phyloP scores from a whole-genome alignment of 1,140 invertebrate genomes.

The Brachionus rotundiformis region DNA sequence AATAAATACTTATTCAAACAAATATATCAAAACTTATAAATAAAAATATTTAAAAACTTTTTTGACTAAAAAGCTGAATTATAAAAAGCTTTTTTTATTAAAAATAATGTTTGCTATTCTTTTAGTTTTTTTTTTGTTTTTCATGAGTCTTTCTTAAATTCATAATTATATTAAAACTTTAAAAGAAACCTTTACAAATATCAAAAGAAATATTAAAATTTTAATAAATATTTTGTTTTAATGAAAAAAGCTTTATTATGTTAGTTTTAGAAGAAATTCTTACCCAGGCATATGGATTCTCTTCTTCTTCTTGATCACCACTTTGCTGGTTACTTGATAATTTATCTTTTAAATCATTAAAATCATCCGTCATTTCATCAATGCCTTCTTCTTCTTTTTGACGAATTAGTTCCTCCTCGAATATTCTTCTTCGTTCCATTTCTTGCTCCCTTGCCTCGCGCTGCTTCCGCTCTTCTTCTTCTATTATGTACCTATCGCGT shows the following conservation, averaged over 20 bases:
- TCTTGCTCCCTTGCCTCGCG: background rate
- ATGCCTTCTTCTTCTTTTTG: background rate
- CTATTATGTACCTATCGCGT: constrained; percentile 17
- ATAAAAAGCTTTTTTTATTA: too few relatives aligned
- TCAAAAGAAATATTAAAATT: background rate
- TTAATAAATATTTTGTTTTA: background rate
- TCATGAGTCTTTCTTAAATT: too few relatives aligned
- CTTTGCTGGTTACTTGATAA: background rate
- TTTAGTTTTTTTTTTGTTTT: too few relatives aligned
- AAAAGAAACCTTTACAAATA: too few relatives aligned
- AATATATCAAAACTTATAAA: too few relatives aligned
- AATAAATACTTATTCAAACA: too few relatives aligned
- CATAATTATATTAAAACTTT: too few relatives aligned
- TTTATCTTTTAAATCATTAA: background rate
- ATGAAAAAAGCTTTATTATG: background rate
- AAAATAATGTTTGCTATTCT: too few relatives aligned
- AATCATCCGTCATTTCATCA: background rate
- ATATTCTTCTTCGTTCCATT: background rate
- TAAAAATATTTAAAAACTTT: too few relatives aligned
- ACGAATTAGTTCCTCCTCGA: background rate
- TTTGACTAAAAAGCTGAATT: too few relatives aligned
- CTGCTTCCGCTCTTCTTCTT: background rate
- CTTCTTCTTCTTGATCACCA: background rate
- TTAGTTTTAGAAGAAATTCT: too few relatives aligned
- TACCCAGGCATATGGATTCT: background rate